Base-by-base conservation (phyloP, 2,888 invertebrate genomes). In the Mythimna lalbum region DNA sequence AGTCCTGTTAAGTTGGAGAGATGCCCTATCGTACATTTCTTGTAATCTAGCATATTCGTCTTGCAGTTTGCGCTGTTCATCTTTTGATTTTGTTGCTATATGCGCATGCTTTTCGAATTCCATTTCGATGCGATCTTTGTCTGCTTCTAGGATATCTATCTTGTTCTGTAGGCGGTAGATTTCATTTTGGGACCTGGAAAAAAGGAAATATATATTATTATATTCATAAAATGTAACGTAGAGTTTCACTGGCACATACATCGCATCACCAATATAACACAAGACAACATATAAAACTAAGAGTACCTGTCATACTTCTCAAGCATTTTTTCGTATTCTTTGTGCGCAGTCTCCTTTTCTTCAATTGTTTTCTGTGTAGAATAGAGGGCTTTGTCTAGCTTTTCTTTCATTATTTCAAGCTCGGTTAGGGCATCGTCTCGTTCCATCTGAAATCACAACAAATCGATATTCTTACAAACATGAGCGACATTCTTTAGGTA, bases 291-390 rank as follows among this genome's bases (percentile, higher is more conserved):
- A 39, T 88, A 90, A 86, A 82, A 90, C 12, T 65, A 86, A 92
- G 89, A 88, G 92, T 96, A 98, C 98, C 98, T 97, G 95, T 98
- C 98, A 93, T 98, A 98, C 96, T 99, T 98, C 94, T 99, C 99
- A 86, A 98, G 96, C 96, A 99, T 97, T 94, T 98, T 98, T 91
- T 99, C 98, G 91, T 98, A 98, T 95, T 99, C 99, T 94, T 98
- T 98, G 96, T 98, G 98, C 86, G 98, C 97, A 65, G 97, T 97
- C 86, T 99, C 99, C 86, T 98, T 98, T 88, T 99, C 99, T 89
- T 99, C 99, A 82, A 98, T 96, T 33, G 98, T 97, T 93, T 98
- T 98, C 90, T 98, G 98, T 78, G 98, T 96, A 39, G 98, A 97
- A 86, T 98, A 97, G 77, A 98, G 97, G 43, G 98, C 97, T 92